A percentile compares a stretch with the other conserved stretches of the same genome.
phyloP scores from a whole-genome alignment of 2,113 vertebrate genomes.

The Nycticebus coucang region DNA sequence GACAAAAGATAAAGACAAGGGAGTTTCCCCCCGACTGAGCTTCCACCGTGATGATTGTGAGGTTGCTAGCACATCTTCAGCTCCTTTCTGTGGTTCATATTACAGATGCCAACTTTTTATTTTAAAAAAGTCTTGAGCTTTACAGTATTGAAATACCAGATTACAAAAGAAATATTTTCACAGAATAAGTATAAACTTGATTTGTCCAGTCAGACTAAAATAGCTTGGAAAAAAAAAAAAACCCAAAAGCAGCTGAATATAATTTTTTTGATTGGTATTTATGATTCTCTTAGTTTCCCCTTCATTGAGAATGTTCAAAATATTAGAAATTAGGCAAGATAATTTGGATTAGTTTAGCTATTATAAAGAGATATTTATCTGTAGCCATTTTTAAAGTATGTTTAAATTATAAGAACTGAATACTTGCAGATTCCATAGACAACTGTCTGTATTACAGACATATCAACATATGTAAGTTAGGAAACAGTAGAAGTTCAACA shows the following conservation, averaged over 20 bases:
- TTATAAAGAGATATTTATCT: conserved; percentile 25
- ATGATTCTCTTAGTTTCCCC: neutral
- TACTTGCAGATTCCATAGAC: neutral
- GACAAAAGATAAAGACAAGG: neutral
- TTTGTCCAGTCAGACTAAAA: conserved; percentile 34
- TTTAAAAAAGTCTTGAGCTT: neutral
- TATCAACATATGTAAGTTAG: conserved; percentile 24
- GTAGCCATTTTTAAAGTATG: conserved; percentile 36
- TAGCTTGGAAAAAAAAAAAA: neutral
- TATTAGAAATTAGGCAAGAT: conserved; percentile 35
- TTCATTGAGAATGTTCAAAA: conserved; percentile 52
- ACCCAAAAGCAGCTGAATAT: neutral
- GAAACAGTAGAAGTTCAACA: conserved; percentile 36
- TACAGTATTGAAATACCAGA: conserved; percentile 21
- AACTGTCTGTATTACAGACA: neutral
- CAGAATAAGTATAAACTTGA: neutral
- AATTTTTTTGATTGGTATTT: conserved; percentile 15
- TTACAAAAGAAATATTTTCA: conserved; percentile 26
- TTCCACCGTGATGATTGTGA: conserved; percentile 32
- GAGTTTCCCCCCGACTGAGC: neutral
- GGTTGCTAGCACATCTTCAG: conserved; percentile 29
- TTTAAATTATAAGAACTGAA: conserved; percentile 23
- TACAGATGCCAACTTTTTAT: conserved; percentile 20
- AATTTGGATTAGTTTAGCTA: conserved; percentile 27
- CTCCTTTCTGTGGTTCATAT: conserved; percentile 47